Evolutionary conservation across 2,888 invertebrate genomes (phyloP).

Genomic region (Galerucella pusilla): DNA sequence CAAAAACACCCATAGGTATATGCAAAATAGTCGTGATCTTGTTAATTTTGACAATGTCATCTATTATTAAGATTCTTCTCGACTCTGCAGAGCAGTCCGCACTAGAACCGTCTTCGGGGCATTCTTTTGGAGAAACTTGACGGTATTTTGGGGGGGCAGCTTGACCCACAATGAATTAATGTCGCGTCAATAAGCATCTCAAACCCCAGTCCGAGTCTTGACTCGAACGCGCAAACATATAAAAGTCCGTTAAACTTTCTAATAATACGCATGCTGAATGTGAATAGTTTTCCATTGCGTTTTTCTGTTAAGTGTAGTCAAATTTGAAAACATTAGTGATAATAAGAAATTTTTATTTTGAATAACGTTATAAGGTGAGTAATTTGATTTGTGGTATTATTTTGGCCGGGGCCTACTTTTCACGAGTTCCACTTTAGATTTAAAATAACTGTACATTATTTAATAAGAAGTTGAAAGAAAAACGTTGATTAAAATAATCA

Average conservation of each 20-base stretch:
- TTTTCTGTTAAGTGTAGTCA: not conserved
- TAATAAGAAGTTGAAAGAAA: slow-evolving; percentile 1
- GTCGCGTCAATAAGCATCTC: slow-evolving; percentile 42
- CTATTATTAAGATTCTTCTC: slow-evolving; percentile 4
- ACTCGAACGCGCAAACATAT: slow-evolving; percentile 35
- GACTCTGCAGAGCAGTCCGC: slow-evolving; percentile 13
- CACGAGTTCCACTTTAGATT: slow-evolving; percentile 17
- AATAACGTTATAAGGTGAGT: not conserved
- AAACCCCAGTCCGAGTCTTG: slow-evolving; percentile 43
- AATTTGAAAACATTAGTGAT: not conserved
- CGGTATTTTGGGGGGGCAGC: slow-evolving; percentile 40
- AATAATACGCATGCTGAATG: not conserved
- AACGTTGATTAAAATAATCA: not conserved
- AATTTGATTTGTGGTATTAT: not conserved
- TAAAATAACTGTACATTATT: slow-evolving; percentile 14
- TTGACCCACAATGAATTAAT: slow-evolving; percentile 53
- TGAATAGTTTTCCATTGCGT: not conserved
- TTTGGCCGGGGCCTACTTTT: slow-evolving; percentile 17
- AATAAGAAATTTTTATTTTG: not conserved
- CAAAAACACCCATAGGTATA: too few species aligned
- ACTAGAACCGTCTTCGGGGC: slow-evolving; percentile 38
- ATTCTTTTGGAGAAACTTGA: slow-evolving; percentile 46
- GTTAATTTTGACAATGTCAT: slow-evolving; percentile 17
- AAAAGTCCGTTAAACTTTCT: not conserved
- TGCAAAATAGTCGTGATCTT: not conserved